Evolutionary conservation across 2,113 vertebrate genomes (phyloP).

Genomic region (Perccottus glenii): DNA sequence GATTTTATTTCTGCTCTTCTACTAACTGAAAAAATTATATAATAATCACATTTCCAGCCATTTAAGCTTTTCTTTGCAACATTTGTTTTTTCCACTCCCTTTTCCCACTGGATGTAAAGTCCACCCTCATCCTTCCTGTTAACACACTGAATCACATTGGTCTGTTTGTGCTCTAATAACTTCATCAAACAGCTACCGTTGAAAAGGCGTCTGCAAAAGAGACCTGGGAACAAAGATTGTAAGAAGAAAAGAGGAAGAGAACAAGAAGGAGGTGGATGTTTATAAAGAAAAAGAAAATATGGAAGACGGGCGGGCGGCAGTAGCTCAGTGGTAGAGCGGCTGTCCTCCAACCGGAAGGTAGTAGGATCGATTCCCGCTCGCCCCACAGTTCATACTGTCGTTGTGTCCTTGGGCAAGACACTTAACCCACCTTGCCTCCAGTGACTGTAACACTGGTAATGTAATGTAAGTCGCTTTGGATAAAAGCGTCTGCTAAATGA

Average conservation of each 20-base stretch:
- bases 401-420: too few species aligned
- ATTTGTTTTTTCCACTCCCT: conserved; percentile 28
- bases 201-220: conserved; percentile 37
- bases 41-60: not conserved
- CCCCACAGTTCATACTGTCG: too few species aligned
- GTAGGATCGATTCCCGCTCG: too few species aligned
- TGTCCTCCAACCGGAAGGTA: too few species aligned
- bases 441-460: too few species aligned
- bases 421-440: too few species aligned
- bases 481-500: too few species aligned
- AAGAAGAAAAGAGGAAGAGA: conserved; percentile 40
- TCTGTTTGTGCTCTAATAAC: conserved; percentile 34
- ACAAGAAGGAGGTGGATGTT: conserved; percentile 43
- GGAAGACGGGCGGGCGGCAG: conserved; percentile 8
- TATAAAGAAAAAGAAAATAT: conserved; percentile 43
- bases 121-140: conserved; percentile 27
- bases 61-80: conserved; percentile 51
- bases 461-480: too few species aligned
- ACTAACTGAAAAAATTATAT: not conserved
- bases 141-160: conserved; percentile 11
- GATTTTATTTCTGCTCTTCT: conserved; percentile 2
- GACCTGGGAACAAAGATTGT: conserved; percentile 31
- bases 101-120: conserved; percentile 25
- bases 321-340: too few species aligned
- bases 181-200: conserved; percentile 56